Evolutionary conservation across 1,140 invertebrate genomes (phyloP).

Genomic region (Globodera rostochiensis): DNA sequence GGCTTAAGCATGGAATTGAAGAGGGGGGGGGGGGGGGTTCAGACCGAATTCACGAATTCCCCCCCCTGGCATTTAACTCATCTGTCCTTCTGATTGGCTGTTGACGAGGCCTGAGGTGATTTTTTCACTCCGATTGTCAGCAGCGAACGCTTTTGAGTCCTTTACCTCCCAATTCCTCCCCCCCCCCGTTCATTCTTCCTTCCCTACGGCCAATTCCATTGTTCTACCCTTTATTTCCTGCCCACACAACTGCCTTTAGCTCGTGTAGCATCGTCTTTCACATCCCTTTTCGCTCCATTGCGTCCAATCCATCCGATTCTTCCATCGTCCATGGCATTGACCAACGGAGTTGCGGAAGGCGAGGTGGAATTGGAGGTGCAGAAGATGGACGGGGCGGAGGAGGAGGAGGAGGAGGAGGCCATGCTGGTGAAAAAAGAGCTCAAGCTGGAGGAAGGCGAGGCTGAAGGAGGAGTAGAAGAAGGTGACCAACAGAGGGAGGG

Average conservation of each 20-base stretch:
- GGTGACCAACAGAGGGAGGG: background rate
- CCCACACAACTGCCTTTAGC: background rate
- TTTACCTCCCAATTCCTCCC: background rate
- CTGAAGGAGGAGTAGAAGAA: conserved; percentile 6
- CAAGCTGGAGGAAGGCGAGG: conserved; percentile 15
- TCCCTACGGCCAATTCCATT: background rate
- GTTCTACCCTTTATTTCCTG: background rate
- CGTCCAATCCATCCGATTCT: background rate
- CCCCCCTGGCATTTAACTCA: background rate
- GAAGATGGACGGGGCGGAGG: conserved; percentile 7
- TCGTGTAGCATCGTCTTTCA: background rate
- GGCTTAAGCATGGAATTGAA: background rate
- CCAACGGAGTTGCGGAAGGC: conserved; percentile 9
- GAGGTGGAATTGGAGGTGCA: conserved; percentile 28
- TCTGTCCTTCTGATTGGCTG: background rate
- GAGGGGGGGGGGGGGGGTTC: background rate
- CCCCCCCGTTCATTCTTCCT: background rate
- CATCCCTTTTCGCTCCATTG: background rate
- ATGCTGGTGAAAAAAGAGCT: conserved; percentile 25
- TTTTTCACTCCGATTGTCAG: background rate
- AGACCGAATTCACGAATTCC: background rate
- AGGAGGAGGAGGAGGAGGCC: conserved; percentile 11
- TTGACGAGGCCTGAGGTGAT: background rate
- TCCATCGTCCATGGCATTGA: conserved; percentile 5
- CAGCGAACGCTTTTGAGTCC: background rate